phyloP scores from a whole-genome alignment of 2,797 vertebrate species.

The Chloroceryle amazona region DNA sequence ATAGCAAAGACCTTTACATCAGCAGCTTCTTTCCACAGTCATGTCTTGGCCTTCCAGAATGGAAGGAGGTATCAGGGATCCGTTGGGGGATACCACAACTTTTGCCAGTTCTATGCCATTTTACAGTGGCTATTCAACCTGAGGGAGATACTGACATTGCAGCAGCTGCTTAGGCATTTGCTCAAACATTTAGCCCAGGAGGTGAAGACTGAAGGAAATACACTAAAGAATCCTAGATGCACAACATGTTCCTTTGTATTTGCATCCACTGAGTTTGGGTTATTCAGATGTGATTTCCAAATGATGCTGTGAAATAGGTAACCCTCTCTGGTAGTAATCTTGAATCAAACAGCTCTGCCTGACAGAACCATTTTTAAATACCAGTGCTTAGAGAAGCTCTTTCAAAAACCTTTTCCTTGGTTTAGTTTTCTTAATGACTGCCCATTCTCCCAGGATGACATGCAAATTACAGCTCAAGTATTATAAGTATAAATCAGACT shows the following conservation, averaged over 20 bases:
- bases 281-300: not conserved
- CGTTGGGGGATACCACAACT: not conserved
- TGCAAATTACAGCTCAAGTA: conserved; percentile 58
- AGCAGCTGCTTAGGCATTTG: not conserved
- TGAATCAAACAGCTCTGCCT: not conserved
- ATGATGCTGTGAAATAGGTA: not conserved
- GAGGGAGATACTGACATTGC: not conserved
- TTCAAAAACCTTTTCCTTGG: not conserved
- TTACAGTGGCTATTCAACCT: not conserved
- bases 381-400: not conserved
- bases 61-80: not conserved
- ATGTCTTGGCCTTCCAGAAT: not conserved
- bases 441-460: conserved; percentile 38
- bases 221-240: not conserved
- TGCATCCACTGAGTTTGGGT: not conserved
- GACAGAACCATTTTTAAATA: not conserved
- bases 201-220: not conserved
- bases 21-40: not conserved
- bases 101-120: not conserved
- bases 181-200: not conserved
- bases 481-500: conserved; percentile 53
- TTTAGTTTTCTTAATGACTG: conserved; percentile 22
- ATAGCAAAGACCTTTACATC: not conserved
- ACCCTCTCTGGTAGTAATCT: not conserved
- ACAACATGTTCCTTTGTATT: not conserved